A percentile compares a stretch with the other conserved stretches of the same genome.
Evolutionary conservation across 2,797 vertebrate genomes (phyloP).

Genomic region (Pogoniulus pusillus): DNA sequence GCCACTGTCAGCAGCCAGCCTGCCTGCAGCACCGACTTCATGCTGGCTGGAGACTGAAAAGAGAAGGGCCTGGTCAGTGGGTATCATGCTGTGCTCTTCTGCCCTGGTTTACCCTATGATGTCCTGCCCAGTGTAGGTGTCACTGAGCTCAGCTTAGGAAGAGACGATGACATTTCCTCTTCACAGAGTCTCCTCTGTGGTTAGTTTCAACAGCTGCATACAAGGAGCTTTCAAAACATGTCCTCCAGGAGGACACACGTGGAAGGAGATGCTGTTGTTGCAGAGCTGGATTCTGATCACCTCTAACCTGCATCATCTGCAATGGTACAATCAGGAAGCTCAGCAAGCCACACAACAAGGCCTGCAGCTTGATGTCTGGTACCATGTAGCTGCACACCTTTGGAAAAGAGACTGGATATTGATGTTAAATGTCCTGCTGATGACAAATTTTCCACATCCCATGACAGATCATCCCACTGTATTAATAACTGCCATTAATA

Average conservation of each 20-base stretch:
- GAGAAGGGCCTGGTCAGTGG: conserved; percentile 27
- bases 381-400: not conserved
- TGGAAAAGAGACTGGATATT: conserved; percentile 23
- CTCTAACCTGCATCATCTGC: not conserved
- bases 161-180: not conserved
- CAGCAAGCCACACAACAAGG: not conserved
- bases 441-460: not conserved
- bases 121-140: not conserved
- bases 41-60: conserved; percentile 89
- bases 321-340: not conserved
- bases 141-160: not conserved
- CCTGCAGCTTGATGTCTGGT: not conserved
- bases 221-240: not conserved
- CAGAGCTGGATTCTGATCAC: not conserved
- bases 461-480: not conserved
- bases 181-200: not conserved
- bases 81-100: not conserved
- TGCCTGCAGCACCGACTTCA: conserved; percentile 97
- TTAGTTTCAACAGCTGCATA: not conserved
- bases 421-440: not conserved
- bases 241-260: not conserved
- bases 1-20: conserved; percentile 96
- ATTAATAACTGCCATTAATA: not conserved
- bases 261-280: not conserved
- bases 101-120: not conserved